A percentile compares a stretch with the other conserved stretches of the same genome.
phyloP scores from a whole-genome alignment of 1,140 invertebrate species.

The Pygmarrhopalites habei region DNA sequence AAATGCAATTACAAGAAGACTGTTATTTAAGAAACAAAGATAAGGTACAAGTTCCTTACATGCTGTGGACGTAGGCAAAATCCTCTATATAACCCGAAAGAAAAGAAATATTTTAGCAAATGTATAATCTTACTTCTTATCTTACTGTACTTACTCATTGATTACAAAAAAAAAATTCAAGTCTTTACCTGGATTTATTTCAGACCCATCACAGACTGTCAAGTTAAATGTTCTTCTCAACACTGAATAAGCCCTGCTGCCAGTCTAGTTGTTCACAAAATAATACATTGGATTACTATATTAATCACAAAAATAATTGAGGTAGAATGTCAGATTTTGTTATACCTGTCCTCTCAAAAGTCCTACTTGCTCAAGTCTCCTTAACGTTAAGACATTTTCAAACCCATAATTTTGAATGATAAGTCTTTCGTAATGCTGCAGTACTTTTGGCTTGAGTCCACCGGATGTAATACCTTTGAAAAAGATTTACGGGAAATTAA shows the following conservation, averaged over 20 bases:
- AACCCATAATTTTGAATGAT: conserved; percentile 86
- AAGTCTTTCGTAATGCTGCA: conserved; percentile 89
- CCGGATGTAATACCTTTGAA: conserved; percentile 43
- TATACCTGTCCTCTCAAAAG: conserved; percentile 61
- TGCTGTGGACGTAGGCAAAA: conserved; percentile 87
- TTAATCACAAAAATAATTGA: background rate
- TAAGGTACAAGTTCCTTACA: conserved; percentile 44
- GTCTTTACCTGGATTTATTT: conserved; percentile 69
- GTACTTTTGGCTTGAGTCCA: conserved; percentile 79
- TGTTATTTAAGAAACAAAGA: too few species aligned
- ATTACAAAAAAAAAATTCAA: too few species aligned
- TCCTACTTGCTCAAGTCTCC: conserved; percentile 81
- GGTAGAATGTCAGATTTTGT: conserved; percentile 3
- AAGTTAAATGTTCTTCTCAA: conserved; percentile 61
- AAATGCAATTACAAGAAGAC: too few species aligned
- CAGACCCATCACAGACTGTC: conserved; percentile 78
- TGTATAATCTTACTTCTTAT: too few species aligned
- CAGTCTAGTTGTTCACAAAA: conserved; percentile 38
- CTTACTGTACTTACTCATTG: too few species aligned
- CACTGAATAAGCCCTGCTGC: conserved; percentile 44
- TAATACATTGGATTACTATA: background rate
- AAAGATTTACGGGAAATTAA: background rate
- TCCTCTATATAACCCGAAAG: too few species aligned
- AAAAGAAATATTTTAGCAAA: too few species aligned
- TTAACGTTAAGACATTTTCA: conserved; percentile 71